Evolutionary conservation across 2,797 vertebrate species (phyloP).

Genomic region (Thaleichthys pacificus): DNA sequence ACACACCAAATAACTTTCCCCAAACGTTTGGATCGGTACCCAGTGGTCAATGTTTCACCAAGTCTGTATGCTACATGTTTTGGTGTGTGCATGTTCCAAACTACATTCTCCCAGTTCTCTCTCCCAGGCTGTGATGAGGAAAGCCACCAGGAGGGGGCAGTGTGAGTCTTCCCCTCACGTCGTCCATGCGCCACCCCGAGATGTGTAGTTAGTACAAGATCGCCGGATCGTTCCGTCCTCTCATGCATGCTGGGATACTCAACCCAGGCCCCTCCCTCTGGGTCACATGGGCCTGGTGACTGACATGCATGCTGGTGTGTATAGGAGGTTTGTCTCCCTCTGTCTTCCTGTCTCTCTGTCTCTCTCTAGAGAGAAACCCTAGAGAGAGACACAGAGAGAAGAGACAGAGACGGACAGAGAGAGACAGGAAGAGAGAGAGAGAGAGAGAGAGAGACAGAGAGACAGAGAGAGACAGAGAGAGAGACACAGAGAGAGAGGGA

Average conservation of each 20-base stretch:
- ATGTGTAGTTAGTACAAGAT: not conserved
- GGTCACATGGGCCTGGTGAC: not conserved
- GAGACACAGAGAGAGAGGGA: not conserved
- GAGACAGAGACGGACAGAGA: not conserved
- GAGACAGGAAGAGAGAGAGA: constrained; percentile 12
- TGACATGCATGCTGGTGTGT: constrained; percentile 39
- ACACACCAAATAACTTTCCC: constrained; percentile 12
- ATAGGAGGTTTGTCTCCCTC: constrained; percentile 4
- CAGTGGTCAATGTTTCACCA: constrained; percentile 14
- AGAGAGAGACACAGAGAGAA: not conserved
- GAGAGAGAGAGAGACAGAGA: not conserved
- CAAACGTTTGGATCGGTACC: constrained; percentile 7
- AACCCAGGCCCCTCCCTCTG: not conserved
- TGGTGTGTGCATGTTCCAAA: constrained; percentile 50
- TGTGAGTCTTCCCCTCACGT: not conserved
- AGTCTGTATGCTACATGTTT: constrained; percentile 64
- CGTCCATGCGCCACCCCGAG: not conserved
- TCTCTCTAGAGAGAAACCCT: not conserved
- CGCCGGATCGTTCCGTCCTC: too few species aligned
- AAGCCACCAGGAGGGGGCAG: constrained; percentile 34
- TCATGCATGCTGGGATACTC: constrained; percentile 9
- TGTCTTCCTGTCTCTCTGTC: too few species aligned
- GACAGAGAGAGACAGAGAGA: not conserved
- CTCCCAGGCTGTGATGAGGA: constrained; percentile 36
- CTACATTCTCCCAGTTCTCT: constrained; percentile 21